These are phyloP conservation scores for Penelope pileata DNA, from an alignment of 2,113 vertebrate genomes.

Conservation along the genomic window DNA sequence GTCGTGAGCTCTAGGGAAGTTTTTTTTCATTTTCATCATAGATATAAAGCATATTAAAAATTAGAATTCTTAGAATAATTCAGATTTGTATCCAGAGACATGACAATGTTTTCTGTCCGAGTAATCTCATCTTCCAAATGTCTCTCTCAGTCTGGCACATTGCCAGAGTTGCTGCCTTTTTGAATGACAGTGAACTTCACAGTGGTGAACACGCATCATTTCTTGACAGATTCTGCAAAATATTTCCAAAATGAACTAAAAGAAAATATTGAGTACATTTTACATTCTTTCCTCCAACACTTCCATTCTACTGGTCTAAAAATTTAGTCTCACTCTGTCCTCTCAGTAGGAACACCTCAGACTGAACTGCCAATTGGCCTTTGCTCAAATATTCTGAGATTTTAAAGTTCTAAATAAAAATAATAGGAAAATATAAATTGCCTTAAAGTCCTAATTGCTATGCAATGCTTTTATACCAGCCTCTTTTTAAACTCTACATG, in stretches of 20 bases:
- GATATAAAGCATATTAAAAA: background rate
- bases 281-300: background rate
- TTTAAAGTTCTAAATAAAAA: background rate
- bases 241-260: background rate
- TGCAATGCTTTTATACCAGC: background rate
- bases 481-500: background rate
- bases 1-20: background rate
- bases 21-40: background rate
- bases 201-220: background rate
- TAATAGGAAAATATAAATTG: background rate
- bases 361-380: background rate
- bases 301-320: background rate
- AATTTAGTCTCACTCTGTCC: background rate
- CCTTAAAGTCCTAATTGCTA: background rate
- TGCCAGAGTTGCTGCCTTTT: background rate
- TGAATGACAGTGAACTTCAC: background rate
- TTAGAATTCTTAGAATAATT: background rate
- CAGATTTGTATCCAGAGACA: background rate
- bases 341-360: background rate
- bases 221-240: background rate
- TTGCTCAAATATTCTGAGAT: background rate
- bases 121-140: background rate
- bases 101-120: background rate
- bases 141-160: background rate
- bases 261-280: background rate